A percentile compares a stretch with the other conserved stretches of the same genome.
Evolutionary conservation across 2,113 vertebrate species (phyloP).

Genomic region (Cavia aperea): DNA sequence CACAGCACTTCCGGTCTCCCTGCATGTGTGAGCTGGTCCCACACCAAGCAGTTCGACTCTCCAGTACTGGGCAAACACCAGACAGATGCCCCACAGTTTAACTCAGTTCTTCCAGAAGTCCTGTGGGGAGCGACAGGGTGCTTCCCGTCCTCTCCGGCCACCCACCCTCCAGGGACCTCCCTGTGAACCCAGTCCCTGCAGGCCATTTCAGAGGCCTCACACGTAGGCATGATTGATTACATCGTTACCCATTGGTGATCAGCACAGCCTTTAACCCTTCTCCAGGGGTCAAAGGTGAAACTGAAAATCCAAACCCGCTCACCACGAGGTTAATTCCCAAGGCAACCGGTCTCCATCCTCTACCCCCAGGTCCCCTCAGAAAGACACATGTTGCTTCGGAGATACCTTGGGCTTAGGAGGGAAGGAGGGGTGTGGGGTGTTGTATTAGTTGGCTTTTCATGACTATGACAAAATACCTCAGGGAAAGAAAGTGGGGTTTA

Average conservation of each 20-base stretch:
- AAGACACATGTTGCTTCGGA: neutral
- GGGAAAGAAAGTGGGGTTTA: neutral
- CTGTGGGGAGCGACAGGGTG: neutral
- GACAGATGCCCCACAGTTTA: neutral
- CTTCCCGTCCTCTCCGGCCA: neutral
- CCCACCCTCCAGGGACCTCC: neutral
- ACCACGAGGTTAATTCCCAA: neutral
- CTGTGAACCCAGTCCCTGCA: neutral
- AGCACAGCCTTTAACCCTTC: neutral
- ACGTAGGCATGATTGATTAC: neutral
- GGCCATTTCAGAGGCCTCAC: neutral
- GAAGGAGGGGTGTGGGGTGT: neutral
- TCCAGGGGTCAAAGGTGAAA: neutral
- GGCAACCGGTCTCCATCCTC: neutral
- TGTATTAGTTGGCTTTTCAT: neutral
- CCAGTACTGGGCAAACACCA: neutral
- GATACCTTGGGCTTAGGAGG: neutral
- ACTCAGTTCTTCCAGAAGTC: neutral
- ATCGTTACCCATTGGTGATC: neutral
- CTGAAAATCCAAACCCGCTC: neutral
- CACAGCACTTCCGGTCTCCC: neutral
- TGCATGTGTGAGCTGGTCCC: accelerated
- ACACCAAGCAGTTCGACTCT: neutral
- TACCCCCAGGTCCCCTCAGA: neutral
- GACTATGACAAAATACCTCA: neutral